Percentiles rank a stretch among this genome's conserved stretches.
Evolutionary conservation across 2,888 invertebrate genomes (phyloP).

Genomic region (Crioceris asparagi): DNA sequence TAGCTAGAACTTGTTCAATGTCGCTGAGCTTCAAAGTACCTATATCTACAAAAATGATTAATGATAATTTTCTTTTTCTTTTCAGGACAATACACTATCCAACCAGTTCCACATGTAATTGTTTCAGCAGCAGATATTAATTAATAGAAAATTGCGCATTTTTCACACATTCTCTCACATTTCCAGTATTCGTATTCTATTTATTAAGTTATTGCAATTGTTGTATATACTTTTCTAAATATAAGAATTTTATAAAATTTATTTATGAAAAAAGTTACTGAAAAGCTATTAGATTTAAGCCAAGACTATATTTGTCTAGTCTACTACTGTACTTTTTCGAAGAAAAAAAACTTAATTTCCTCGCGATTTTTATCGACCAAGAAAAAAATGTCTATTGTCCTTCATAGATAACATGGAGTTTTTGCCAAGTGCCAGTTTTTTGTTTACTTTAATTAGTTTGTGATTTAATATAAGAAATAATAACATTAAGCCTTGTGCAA

Average conservation of each 20-base stretch:
- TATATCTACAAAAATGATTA: too few species aligned
- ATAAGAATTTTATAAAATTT: constrained; percentile 10
- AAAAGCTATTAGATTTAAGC: constrained; percentile 14
- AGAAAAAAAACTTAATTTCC: too few species aligned
- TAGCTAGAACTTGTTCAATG: too few species aligned
- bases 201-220: constrained; percentile 16
- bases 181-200: constrained; percentile 16
- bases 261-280: constrained; percentile 18
- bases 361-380: too few species aligned
- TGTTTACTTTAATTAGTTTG: neutral
- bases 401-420: constrained; percentile 1
- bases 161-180: constrained; percentile 6
- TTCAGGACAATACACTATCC: constrained; percentile 37
- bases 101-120: constrained; percentile 30
- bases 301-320: constrained; percentile 29
- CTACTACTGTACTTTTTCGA: constrained; percentile 22
- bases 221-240: constrained; percentile 19
- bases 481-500: constrained; percentile 1
- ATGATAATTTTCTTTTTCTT: constrained; percentile 19
- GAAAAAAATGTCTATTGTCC: neutral
- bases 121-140: constrained; percentile 33
- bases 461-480: constrained; percentile 1
- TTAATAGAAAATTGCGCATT: constrained; percentile 7
- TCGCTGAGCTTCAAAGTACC: too few species aligned
- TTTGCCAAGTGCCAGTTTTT: constrained; percentile 1